Evolutionary conservation across 2,113 vertebrate genomes (phyloP).

Genomic region (Eulemur rufifrons): DNA sequence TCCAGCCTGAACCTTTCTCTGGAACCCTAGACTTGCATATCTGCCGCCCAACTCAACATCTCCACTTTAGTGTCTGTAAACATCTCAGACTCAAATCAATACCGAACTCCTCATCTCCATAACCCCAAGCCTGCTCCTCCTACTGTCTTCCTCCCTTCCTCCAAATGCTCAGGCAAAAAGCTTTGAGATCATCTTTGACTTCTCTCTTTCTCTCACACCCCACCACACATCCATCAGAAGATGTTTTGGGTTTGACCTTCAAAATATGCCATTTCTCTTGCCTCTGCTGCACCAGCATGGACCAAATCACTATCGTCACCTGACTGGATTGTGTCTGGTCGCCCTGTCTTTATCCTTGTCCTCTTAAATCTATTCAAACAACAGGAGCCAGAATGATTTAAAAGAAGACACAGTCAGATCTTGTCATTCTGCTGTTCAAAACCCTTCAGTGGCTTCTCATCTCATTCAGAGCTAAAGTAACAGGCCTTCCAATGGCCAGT

Average conservation of each 20-base stretch:
- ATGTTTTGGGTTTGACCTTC: background rate
- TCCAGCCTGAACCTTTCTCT: background rate
- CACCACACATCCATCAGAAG: background rate
- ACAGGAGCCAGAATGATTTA: background rate
- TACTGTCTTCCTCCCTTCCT: background rate
- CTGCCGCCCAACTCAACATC: background rate
- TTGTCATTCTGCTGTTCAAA: background rate
- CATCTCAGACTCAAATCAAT: background rate
- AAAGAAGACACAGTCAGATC: background rate
- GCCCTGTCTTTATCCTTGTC: background rate
- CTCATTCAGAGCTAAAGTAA: background rate
- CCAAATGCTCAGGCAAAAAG: background rate
- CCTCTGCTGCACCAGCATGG: background rate
- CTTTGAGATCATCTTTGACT: background rate
- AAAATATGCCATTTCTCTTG: background rate
- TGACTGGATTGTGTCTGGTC: background rate
- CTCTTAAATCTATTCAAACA: background rate
- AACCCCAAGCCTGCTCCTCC: background rate
- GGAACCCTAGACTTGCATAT: background rate
- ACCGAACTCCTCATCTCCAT: background rate
- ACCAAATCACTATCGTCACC: background rate
- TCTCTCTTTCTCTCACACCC: background rate
- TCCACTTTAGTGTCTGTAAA: background rate
- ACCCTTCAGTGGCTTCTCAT: background rate
- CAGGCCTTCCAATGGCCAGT: background rate